Conservation (phyloP, 2,113 vertebrate species). For the Centropus unirufus region DNA sequence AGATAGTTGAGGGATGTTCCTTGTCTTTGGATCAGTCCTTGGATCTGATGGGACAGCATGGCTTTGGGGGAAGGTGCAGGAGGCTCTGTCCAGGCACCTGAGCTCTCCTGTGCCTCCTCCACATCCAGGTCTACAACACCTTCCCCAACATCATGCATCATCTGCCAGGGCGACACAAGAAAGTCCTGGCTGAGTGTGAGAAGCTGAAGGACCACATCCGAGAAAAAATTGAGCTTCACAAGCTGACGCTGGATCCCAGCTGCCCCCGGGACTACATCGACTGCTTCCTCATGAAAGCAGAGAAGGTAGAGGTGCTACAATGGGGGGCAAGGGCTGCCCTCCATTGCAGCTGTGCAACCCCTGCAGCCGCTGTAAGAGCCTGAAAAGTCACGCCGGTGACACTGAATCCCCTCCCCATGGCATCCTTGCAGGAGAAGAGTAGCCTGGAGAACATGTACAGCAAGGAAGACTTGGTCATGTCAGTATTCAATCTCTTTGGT, state of each 20-base stretch:
- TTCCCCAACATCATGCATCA: slow-evolving; percentile 60
- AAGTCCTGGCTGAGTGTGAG: background rate
- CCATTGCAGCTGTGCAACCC: no score
- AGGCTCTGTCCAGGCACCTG: background rate
- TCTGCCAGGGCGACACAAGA: slow-evolving; percentile 64
- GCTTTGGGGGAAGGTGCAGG: background rate
- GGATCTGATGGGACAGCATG: background rate
- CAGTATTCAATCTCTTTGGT: slow-evolving; percentile 59
- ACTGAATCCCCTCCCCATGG: background rate
- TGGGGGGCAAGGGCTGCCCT: background rate
- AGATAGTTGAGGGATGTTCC: background rate
- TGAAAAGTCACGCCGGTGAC: fast-evolving
- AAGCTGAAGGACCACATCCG: slow-evolving; percentile 51
- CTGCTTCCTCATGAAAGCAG: slow-evolving; percentile 57
- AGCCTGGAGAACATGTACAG: slow-evolving; percentile 7
- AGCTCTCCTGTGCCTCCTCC: background rate
- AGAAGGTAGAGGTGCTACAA: slow-evolving; percentile 50
- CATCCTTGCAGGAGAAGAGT: slow-evolving; percentile 16
- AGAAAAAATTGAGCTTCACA: slow-evolving; percentile 40
- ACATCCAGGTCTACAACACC: slow-evolving; percentile 54
- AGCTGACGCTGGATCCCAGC: slow-evolving; percentile 45
- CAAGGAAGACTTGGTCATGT: slow-evolving; percentile 49
- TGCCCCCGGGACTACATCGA: slow-evolving; percentile 71
- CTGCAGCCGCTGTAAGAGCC: background rate
- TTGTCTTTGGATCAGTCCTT: background rate